These are phyloP conservation scores for Synanceia verrucosa DNA, from an alignment of 2,797 vertebrate species.

Conservation along the genomic window DNA sequence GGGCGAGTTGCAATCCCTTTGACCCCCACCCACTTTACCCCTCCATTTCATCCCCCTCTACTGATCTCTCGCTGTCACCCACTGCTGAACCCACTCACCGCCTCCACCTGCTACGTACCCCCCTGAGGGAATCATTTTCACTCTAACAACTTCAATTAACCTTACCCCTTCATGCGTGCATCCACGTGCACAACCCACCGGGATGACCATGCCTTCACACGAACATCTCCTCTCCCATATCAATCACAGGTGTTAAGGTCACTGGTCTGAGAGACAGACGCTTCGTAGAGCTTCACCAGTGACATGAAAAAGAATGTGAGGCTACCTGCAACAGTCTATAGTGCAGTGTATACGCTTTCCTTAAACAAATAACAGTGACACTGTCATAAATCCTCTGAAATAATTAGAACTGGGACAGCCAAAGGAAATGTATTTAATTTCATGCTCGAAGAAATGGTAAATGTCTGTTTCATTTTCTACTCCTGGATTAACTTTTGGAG, in stretches of 20 bases:
- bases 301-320: slow-evolving; percentile 49
- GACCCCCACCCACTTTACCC: slow-evolving; percentile 34
- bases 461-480: slow-evolving; percentile 40
- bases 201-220: slow-evolving; percentile 4
- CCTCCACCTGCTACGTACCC: slow-evolving; percentile 46
- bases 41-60: slow-evolving; percentile 18
- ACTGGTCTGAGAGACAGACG: slow-evolving; percentile 51
- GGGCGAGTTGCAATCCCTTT: slow-evolving; percentile 59
- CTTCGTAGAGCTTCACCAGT: slow-evolving; percentile 24
- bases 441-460: slow-evolving; percentile 50
- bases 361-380: slow-evolving; percentile 46
- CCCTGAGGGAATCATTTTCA: slow-evolving; percentile 75
- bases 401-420: slow-evolving; percentile 50
- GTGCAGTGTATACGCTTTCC: slow-evolving; percentile 11
- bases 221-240: slow-evolving; percentile 31
- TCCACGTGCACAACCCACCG: neutral
- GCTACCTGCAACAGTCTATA: slow-evolving; percentile 7
- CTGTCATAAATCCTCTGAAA: slow-evolving; percentile 53
- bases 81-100: slow-evolving; percentile 54
- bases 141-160: slow-evolving; percentile 85
- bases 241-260: slow-evolving; percentile 69
- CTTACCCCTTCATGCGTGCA: slow-evolving; percentile 62
- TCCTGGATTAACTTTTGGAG: slow-evolving; percentile 54
- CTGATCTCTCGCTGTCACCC: slow-evolving; percentile 51
- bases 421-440: slow-evolving; percentile 61